Conservation (phyloP, 2,888 invertebrate species). For the Acholoe squamosa region DNA sequence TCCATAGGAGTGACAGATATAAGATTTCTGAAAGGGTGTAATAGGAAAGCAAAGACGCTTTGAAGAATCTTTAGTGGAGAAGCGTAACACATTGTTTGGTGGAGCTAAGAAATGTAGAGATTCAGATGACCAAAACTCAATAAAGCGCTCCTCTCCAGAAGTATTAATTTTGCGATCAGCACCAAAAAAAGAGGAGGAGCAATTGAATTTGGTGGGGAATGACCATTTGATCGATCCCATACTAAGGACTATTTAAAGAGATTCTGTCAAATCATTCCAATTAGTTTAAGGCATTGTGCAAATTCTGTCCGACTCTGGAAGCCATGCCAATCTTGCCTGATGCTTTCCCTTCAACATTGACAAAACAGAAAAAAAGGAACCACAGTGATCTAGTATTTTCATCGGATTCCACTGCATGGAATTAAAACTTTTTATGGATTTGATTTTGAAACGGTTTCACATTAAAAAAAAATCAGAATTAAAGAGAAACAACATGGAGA, state of each 20-base stretch:
- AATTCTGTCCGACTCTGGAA: not conserved
- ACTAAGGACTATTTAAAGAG: not conserved
- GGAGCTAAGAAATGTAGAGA: not conserved
- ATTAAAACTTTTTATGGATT: no score
- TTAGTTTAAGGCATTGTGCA: not conserved
- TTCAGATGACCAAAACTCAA: not conserved
- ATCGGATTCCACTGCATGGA: no score
- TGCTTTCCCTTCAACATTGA: not conserved
- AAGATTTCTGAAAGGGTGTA: no score
- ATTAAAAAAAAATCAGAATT: no score
- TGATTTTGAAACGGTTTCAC: no score
- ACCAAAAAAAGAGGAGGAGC: not conserved
- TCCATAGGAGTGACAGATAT: no score
- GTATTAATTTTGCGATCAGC: not conserved
- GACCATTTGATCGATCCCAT: not conserved
- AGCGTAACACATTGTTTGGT: no score
- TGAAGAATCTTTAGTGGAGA: no score
- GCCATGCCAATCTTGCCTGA: not conserved
- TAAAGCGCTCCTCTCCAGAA: not conserved
- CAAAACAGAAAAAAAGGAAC: no score
- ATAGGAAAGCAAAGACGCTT: no score
- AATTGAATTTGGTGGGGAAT: not conserved
- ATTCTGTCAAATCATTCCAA: not conserved
- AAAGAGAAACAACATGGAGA: no score
- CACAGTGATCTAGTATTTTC: no score